Conservation (phyloP, 2,113 vertebrate species). For the Notarius quadriscutis region DNA sequence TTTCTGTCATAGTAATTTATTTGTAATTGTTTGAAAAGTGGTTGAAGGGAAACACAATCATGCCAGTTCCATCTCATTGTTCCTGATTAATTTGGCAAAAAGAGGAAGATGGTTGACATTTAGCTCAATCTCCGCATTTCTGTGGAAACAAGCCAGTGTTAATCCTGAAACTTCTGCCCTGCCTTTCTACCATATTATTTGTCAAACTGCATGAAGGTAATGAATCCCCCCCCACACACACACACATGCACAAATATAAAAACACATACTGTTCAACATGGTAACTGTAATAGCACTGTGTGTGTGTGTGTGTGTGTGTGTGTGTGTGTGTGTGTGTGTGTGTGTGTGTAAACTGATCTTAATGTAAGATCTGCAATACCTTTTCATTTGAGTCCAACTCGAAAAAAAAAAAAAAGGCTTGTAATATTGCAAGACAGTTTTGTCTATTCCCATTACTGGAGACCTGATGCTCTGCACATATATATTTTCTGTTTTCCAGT, state of each 20-base stretch:
- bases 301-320: background rate
- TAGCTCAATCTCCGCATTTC: background rate
- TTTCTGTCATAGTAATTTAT: background rate
- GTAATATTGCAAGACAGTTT: background rate
- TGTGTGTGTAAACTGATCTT: background rate
- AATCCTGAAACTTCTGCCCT: background rate
- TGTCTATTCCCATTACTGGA: background rate
- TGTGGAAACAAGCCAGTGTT: background rate
- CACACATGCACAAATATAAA: background rate
- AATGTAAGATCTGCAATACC: background rate
- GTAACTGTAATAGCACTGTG: background rate
- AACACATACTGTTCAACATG: background rate
- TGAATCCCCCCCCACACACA: background rate
- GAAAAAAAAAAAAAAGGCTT: background rate
- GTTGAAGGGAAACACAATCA: background rate
- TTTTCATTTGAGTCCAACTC: background rate
- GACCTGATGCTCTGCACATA: background rate
- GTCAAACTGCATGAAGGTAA: too few species aligned
- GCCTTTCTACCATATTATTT: background rate
- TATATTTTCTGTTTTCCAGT: too few species aligned
- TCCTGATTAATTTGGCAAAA: background rate
- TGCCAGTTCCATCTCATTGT: background rate
- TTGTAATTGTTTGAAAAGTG: background rate
- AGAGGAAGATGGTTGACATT: background rate
- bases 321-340: background rate